Evolutionary conservation across 2,888 invertebrate genomes (phyloP).

Genomic region (Neoascia interrupta): DNA sequence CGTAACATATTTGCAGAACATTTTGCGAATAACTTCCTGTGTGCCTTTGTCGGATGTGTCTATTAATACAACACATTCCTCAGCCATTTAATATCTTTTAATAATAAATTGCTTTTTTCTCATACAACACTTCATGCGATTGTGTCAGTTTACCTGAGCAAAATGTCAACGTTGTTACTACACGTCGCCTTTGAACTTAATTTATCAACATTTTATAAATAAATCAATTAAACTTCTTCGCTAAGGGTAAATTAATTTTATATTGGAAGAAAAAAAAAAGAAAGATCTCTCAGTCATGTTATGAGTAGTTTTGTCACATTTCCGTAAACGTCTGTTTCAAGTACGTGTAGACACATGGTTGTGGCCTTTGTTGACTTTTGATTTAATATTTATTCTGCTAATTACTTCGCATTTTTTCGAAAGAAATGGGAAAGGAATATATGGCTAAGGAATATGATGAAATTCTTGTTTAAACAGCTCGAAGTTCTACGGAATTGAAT

Average conservation of each 20-base stretch:
- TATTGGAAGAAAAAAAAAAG: no score
- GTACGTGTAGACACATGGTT: neutral
- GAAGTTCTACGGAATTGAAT: constrained; percentile 3
- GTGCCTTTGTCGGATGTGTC: neutral
- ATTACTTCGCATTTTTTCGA: neutral
- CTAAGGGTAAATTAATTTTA: constrained; percentile 7
- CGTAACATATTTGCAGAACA: constrained; percentile 8
- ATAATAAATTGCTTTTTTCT: neutral
- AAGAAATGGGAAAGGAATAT: neutral
- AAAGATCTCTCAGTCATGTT: neutral
- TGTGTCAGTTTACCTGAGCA: constrained; percentile 2
- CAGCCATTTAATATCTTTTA: no score
- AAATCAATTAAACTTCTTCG: neutral
- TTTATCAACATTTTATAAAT: neutral
- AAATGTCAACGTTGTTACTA: neutral
- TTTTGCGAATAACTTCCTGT: neutral
- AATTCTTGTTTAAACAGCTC: constrained; percentile 9
- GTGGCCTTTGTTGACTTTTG: neutral
- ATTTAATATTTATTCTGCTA: no score
- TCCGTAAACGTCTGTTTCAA: neutral
- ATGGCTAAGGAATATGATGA: neutral
- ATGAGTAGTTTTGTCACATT: neutral
- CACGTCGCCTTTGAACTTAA: neutral
- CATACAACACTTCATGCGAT: neutral
- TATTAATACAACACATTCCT: neutral